These are phyloP conservation scores for Psylliodes chrysocephalus DNA, from an alignment of 2,888 invertebrate species.

Conservation along the genomic window DNA sequence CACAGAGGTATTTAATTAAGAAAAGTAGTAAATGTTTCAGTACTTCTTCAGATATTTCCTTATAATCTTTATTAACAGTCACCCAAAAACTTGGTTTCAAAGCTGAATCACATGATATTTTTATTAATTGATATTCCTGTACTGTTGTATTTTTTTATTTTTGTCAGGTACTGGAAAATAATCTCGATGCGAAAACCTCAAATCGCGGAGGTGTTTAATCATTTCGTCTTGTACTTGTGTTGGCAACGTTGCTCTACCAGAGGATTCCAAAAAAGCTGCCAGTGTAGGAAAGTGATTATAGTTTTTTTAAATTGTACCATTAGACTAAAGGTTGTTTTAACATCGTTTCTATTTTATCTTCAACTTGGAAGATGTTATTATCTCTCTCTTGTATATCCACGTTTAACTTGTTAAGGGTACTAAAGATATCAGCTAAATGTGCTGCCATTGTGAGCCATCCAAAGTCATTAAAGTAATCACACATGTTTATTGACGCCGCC, in stretches of 20 bases:
- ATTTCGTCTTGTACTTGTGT: constrained; percentile 36
- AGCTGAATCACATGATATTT: constrained; percentile 29
- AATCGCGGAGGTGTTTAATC: constrained; percentile 30
- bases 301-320: constrained; percentile 27
- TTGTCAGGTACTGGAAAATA: constrained; percentile 37
- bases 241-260: constrained; percentile 34
- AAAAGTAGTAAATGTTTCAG: constrained; percentile 1
- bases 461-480: constrained; percentile 22
- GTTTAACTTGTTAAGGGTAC: constrained; percentile 33
- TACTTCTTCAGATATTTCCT: constrained; percentile 20
- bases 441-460: constrained; percentile 8
- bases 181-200: constrained; percentile 33
- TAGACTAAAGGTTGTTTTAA: constrained; percentile 16
- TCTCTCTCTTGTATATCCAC: constrained; percentile 32
- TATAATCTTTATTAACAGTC: constrained; percentile 17
- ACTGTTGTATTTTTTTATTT: constrained; percentile 36
- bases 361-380: constrained; percentile 24
- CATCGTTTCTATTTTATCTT: constrained; percentile 28
- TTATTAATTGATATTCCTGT: constrained; percentile 29
- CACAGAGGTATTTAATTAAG: constrained; percentile 20
- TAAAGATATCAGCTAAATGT: constrained; percentile 23
- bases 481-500: constrained; percentile 30
- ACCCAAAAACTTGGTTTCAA: constrained; percentile 30
- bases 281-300: constrained; percentile 31
- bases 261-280: constrained; percentile 38